A percentile compares a stretch with the other conserved stretches of the same genome.
Conservation (phyloP, 2,888 invertebrate species). For the Pterostichus madidus region DNA sequence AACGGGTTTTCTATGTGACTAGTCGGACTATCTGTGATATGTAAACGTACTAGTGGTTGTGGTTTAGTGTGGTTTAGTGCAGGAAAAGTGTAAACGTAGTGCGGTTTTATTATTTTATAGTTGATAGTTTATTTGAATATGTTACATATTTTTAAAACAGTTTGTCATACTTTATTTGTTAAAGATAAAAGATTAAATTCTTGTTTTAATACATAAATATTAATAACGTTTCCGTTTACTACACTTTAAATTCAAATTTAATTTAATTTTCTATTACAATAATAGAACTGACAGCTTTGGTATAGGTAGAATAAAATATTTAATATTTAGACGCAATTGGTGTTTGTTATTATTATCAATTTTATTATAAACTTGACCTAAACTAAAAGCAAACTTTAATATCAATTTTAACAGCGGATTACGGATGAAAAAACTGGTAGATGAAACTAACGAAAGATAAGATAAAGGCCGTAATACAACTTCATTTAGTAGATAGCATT, state of each 20-base stretch:
- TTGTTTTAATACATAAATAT: not conserved
- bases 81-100: conserved; percentile 6
- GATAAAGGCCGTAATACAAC: not conserved
- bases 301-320: not conserved
- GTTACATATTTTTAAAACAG: not conserved
- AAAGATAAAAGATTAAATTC: conserved; percentile 2
- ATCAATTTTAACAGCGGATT: conserved; percentile 11
- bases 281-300: no score
- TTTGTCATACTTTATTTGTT: not conserved
- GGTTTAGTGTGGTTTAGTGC: conserved; percentile 9
- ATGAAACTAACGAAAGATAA: not conserved
- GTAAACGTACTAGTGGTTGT: conserved; percentile 30
- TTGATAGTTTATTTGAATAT: not conserved
- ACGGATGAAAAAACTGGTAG: not conserved
- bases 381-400: conserved; percentile 19
- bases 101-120: not conserved
- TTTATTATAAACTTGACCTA: conserved; percentile 7
- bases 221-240: not conserved
- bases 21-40: conserved; percentile 16
- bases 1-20: not conserved
- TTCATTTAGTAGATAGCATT: no score
- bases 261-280: no score
- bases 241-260: no score
- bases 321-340: not conserved
- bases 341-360: not conserved